Evolutionary conservation across 2,888 invertebrate genomes (phyloP).

Genomic region (Germaria angustata): DNA sequence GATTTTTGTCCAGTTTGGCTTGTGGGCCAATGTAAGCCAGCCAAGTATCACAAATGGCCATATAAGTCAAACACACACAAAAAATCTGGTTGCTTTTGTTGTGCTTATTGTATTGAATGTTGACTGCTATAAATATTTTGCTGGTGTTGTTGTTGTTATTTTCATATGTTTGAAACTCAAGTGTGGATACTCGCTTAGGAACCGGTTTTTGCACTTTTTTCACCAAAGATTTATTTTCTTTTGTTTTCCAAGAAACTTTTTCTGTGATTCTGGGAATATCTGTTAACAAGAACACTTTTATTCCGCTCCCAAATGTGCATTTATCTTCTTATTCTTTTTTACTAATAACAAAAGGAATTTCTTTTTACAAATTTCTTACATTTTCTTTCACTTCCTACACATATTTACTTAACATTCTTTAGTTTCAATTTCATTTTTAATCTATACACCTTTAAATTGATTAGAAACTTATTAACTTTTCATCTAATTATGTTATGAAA

Average conservation of each 20-base stretch:
- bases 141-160: slow-evolving; percentile 42
- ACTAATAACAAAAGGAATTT: slow-evolving; percentile 24
- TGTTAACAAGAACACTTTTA: slow-evolving; percentile 54
- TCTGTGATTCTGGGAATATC: slow-evolving; percentile 32
- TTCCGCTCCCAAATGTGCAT: slow-evolving; percentile 22
- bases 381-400: slow-evolving; percentile 12
- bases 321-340: slow-evolving; percentile 2
- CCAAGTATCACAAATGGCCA: slow-evolving; percentile 59
- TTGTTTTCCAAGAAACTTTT: not conserved
- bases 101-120: slow-evolving; percentile 57
- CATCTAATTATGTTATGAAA: slow-evolving; percentile 22
- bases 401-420: not conserved
- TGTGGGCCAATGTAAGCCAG: slow-evolving; percentile 66
- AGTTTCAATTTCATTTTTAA: not conserved
- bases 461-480: slow-evolving; percentile 3
- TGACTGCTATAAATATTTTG: slow-evolving; percentile 57
- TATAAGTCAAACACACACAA: slow-evolving; percentile 58
- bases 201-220: slow-evolving; percentile 67
- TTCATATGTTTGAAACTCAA: slow-evolving; percentile 58
- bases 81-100: slow-evolving; percentile 38
- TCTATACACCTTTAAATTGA: slow-evolving; percentile 14
- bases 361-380: slow-evolving; percentile 26
- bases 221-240: slow-evolving; percentile 62
- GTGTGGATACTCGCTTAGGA: slow-evolving; percentile 62
- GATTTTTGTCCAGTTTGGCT: slow-evolving; percentile 66